Percentiles rank a stretch among this genome's conserved stretches.
These are phyloP conservation scores for Hartigia nigra DNA, from an alignment of 2,888 invertebrate species.

Conservation along the genomic window DNA sequence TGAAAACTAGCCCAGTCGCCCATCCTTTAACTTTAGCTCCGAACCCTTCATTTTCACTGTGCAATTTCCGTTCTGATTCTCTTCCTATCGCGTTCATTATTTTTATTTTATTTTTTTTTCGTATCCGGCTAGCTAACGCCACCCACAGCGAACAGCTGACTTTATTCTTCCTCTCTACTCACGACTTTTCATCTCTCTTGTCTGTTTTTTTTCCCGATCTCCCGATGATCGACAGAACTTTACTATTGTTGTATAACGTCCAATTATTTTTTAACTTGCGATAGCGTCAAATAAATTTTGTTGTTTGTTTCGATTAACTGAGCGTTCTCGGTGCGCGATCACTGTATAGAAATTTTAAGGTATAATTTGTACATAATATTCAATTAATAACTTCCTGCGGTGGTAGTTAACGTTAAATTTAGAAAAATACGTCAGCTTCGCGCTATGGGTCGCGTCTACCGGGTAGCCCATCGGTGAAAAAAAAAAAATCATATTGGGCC, in stretches of 20 bases:
- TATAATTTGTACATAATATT: neutral
- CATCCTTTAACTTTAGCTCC: neutral
- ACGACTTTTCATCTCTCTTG: neutral
- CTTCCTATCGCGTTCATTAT: constrained; percentile 41
- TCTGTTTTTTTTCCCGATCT: neutral
- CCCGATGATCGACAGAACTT: neutral
- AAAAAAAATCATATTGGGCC: constrained; percentile 54
- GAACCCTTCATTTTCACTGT: constrained; percentile 13
- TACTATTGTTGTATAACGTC: neutral
- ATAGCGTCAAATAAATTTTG: neutral
- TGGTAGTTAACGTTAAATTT: neutral
- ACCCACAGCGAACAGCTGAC: constrained; percentile 1
- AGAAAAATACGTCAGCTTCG: constrained; percentile 16
- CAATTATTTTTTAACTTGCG: neutral
- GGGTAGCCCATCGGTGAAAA: constrained; percentile 36
- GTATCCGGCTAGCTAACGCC: constrained; percentile 21
- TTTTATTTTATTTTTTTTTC: constrained; percentile 24
- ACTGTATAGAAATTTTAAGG: neutral
- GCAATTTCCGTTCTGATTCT: constrained; percentile 29
- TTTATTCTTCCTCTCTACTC: neutral
- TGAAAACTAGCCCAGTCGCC: neutral
- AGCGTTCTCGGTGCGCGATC: neutral
- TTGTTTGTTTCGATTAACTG: neutral
- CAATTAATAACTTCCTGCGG: neutral
- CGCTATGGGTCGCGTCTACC: constrained; percentile 31